Evolutionary conservation across 2,888 invertebrate genomes (phyloP).

Genomic region (Coecobrya sp.): DNA sequence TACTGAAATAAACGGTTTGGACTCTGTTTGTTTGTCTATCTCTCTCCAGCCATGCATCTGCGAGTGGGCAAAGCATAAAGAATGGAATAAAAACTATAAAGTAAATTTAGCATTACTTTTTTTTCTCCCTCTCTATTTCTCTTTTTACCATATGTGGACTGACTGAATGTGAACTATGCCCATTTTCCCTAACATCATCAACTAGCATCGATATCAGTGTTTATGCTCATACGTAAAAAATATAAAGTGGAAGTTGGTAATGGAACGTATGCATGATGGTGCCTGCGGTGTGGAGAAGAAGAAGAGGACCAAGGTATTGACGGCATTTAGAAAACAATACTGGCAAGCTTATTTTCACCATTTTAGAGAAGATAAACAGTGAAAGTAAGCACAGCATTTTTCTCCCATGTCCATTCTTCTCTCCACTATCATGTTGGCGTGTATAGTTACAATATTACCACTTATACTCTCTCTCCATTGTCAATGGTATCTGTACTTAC

Average conservation of each 20-base stretch:
- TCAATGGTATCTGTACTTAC: slow-evolving; percentile 4
- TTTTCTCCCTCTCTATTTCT: background rate
- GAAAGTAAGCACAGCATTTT: slow-evolving; percentile 43
- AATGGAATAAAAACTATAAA: slow-evolving; percentile 60
- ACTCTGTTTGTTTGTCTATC: slow-evolving; percentile 9
- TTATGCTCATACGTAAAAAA: slow-evolving; percentile 71
- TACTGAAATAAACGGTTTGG: background rate
- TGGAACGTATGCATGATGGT: slow-evolving; percentile 25
- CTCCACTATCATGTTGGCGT: background rate
- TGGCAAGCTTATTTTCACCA: slow-evolving; percentile 52
- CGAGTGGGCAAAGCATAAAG: background rate
- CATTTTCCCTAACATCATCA: slow-evolving; percentile 63
- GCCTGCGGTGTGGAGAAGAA: background rate
- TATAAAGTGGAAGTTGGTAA: slow-evolving; percentile 72
- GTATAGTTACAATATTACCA: background rate
- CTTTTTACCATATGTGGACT: slow-evolving; percentile 41
- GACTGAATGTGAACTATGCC: slow-evolving; percentile 29
- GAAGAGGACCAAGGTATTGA: slow-evolving; percentile 31
- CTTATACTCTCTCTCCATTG: background rate
- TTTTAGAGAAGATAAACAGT: slow-evolving; percentile 70
- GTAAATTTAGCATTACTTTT: slow-evolving; percentile 66
- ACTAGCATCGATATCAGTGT: slow-evolving; percentile 70
- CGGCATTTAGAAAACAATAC: slow-evolving; percentile 71
- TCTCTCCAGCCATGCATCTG: background rate
- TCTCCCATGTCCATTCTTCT: slow-evolving; percentile 58